Base-by-base conservation (phyloP, 2,113 vertebrate species). In the Hyperopisus bebe region DNA sequence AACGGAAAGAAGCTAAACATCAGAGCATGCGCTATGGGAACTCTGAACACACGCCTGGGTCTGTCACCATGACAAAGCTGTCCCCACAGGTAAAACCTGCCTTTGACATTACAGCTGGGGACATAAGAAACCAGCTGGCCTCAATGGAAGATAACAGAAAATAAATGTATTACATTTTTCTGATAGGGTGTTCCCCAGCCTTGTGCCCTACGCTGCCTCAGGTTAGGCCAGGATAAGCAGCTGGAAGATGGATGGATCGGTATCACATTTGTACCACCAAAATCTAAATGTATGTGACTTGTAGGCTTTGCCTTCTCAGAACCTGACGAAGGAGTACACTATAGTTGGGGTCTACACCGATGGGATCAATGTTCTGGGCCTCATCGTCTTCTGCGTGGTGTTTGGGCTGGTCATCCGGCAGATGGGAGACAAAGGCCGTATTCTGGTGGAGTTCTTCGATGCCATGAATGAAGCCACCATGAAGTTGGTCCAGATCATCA, bases 401-500 rank as follows among this genome's bases (percentile, higher is more conserved):
- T 97, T 97, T 88, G 97, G 97, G 92, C 88, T 96, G 50, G 95
- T 97, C 91, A 96, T 97, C 91, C 96, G 96, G 46, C 95, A 97
- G 90, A 97, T 97, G 97, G 97, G 97, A 90, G 96, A 97, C 89
- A 96, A 93, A 88, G 97, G 97, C 51, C 95, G 95, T 92, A 93
- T 97, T 89, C 93, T 97, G 90, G 90, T 97, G 92, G 97, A 97
- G 90, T 97, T 97, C 94, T 97, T 97, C 94, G 95, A 95, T 6
- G 96, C 97, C 0, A 89, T 97, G 88, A 97, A 96, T 0, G 97
- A 97, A 50, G 96, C 97, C 48, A 97, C 96, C 66, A 97, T 97
- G 96, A 96, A 95, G 90, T 96, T 97, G 2, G 96, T 97, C 89
- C 95, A 97, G 88, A 96, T 97, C 91, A 96, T 97, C 89, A 97